phyloP scores from a whole-genome alignment of 2,888 invertebrate genomes.

The Campoplex capitator region DNA sequence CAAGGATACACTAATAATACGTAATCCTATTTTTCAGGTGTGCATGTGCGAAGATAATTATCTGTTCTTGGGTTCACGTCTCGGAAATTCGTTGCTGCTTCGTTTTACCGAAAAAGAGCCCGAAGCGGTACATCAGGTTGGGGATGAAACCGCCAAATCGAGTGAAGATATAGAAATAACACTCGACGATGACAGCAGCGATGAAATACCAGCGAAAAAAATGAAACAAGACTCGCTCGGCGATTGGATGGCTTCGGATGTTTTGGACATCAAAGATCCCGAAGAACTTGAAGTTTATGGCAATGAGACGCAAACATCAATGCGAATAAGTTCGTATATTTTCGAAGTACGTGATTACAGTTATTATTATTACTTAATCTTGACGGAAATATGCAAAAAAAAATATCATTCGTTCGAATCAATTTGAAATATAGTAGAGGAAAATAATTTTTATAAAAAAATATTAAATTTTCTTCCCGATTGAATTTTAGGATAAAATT shows the following conservation, averaged over 20 bases:
- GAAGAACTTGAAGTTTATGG: conserved; percentile 97
- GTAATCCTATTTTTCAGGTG: conserved; percentile 86
- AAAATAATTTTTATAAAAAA: not conserved
- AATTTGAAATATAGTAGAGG: not conserved
- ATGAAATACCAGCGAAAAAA: conserved; percentile 85
- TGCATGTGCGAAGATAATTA: conserved; percentile 97
- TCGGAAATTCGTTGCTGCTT: conserved; percentile 97
- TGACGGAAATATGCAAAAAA: not conserved
- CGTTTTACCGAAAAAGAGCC: conserved; percentile 96
- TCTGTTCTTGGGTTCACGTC: conserved; percentile 96
- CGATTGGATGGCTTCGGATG: conserved; percentile 93
- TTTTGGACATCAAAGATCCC: conserved; percentile 92
- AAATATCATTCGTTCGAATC: not conserved
- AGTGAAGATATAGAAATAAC: conserved; percentile 85
- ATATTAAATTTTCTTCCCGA: not conserved
- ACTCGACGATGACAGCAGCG: conserved; percentile 80
- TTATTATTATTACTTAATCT: not conserved
- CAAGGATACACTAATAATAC: conserved; percentile 43
- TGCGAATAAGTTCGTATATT: conserved; percentile 93
- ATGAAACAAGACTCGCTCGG: conserved; percentile 88
- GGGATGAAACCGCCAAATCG: conserved; percentile 86
- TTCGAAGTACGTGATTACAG: conserved; percentile 89
- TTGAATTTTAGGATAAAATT: conserved; percentile 26
- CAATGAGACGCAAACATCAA: conserved; percentile 92
- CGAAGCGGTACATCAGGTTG: conserved; percentile 86